phyloP scores from a whole-genome alignment of 2,113 vertebrate genomes.

The Ameiurus melas region DNA sequence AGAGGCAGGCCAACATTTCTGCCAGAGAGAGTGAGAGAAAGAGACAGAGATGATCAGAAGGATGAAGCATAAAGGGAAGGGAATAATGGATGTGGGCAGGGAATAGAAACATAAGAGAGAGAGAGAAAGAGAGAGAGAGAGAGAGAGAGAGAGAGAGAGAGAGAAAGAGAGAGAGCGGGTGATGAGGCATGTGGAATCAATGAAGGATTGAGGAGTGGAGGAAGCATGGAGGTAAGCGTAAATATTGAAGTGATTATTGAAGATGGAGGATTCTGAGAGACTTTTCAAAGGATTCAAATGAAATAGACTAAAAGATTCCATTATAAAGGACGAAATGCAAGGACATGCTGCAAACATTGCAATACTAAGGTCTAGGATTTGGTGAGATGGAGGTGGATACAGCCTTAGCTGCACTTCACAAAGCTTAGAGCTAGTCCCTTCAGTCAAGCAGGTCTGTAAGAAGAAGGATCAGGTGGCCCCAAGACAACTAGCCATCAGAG shows the following conservation, averaged over 20 bases:
- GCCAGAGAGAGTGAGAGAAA: background rate
- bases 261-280: background rate
- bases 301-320: background rate
- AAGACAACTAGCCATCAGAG: background rate
- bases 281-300: background rate
- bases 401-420: too few species aligned
- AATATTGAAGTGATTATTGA: constrained; percentile 12
- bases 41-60: constrained; percentile 50
- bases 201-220: background rate
- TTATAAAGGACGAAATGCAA: background rate
- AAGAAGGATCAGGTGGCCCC: background rate
- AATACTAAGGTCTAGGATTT: background rate
- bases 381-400: background rate
- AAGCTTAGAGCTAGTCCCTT: background rate
- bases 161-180: constrained; percentile 52
- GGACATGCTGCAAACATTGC: background rate
- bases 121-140: constrained; percentile 53
- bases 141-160: constrained; percentile 42
- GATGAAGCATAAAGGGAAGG: constrained; percentile 56
- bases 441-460: background rate
- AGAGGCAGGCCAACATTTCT: constrained; percentile 20
- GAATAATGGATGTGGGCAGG: constrained; percentile 53
- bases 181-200: constrained; percentile 50
- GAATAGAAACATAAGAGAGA: background rate
- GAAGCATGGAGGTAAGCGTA: background rate